Evolutionary conservation across 1,140 invertebrate genomes (phyloP), one percentile per base, ranked within the genome.

Genomic region (Monomorium pharaonis): DNA sequence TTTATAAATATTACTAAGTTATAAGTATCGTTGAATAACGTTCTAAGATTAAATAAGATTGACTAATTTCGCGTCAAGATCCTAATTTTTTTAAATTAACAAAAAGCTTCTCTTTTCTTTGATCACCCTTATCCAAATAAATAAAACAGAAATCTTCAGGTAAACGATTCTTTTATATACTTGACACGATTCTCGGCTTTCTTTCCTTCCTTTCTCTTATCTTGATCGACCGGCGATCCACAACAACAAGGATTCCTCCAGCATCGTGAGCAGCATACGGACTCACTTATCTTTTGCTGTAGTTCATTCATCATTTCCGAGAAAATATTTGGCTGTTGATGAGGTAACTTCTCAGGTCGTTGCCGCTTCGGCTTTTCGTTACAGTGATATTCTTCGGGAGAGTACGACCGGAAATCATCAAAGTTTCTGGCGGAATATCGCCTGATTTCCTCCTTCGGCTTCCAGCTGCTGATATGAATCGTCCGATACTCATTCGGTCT

Each of bases 231-330:
- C 16, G 27, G 62, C 49, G 54, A 18, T 18, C 33, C 69, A 56
- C 93, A 93, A 37, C 88, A 86, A 18, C 92, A 94, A 7, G 86
- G 86, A 62, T 51, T 72, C 54, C 67, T 88, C 67, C 75, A 63
- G 37, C 92, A 93, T 24, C 85, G 70, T 5, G 86, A 56, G 21
- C 93, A 94, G 24, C 69, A 81, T 4, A 81, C 76, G 0, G 84
- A 87, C 12, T 87, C 87, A 63, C 84, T 91, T 16, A 94, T 92
- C 84, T 92, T 94, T 30, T 91, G 75, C 21, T 94, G 90, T 6
- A 94, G 49, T 74, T 94, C 93, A 30, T 63, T 90, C 88, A 94
- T 89, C 54, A 94, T 92, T n/a, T 92, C 77, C 0, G 92, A 93
- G 86, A 93, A 94, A 6, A 89, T 81, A 6, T 67, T 84, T 1